Evolutionary conservation across 2,113 vertebrate species (phyloP).

Genomic region (Propithecus coquereli): DNA sequence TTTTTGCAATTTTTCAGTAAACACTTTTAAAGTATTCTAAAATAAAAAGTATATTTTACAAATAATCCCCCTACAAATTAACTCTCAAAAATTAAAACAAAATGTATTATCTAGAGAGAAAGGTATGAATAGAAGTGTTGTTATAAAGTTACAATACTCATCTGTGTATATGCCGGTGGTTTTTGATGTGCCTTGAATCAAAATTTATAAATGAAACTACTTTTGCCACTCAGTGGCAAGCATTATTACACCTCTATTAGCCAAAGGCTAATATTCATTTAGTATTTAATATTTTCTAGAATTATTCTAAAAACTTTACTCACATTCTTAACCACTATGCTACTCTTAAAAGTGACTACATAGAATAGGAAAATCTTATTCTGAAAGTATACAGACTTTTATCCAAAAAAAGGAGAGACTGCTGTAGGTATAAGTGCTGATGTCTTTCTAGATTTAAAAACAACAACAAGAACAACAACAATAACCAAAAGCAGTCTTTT

Average conservation of each 20-base stretch:
- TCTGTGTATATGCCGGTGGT: not conserved
- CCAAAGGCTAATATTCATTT: not conserved
- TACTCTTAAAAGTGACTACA: not conserved
- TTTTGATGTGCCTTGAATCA: not conserved
- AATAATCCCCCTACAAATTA: not conserved
- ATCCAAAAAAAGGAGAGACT: not conserved
- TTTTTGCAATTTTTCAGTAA: not conserved
- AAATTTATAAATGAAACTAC: constrained; percentile 5
- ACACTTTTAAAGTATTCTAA: not conserved
- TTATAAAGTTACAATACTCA: not conserved
- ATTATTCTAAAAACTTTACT: not conserved
- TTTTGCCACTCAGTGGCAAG: not conserved
- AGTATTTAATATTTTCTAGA: not conserved
- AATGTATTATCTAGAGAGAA: not conserved
- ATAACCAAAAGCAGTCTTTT: not conserved
- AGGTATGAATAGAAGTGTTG: not conserved
- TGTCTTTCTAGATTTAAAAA: not conserved
- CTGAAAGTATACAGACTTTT: not conserved
- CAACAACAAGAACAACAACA: not conserved
- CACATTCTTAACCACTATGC: not conserved
- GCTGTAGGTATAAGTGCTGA: not conserved
- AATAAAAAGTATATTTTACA: constrained; percentile 8
- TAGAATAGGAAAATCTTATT: not conserved
- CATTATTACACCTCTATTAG: not conserved
- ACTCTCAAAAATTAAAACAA: not conserved